Conservation (phyloP, 2,888 invertebrate species). For the Ametastegia equiseti region DNA sequence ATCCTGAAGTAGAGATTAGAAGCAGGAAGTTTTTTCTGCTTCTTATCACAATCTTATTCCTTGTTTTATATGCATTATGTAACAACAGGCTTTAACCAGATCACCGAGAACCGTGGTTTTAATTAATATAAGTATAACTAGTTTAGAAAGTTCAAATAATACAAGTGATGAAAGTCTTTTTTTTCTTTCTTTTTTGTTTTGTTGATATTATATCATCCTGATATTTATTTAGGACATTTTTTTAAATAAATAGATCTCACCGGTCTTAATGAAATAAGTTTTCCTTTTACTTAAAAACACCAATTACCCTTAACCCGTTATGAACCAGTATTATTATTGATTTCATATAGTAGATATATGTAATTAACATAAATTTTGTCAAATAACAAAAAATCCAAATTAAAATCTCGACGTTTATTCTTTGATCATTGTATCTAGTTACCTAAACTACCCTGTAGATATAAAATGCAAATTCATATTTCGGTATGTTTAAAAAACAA, state of each 20-base stretch:
- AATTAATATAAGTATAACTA: neutral
- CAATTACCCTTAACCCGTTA: neutral
- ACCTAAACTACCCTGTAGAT: neutral
- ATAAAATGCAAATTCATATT: neutral
- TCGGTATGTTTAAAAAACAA: neutral
- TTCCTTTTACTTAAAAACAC: neutral
- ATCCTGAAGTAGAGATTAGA: neutral
- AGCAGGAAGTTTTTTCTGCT: neutral
- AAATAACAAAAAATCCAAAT: neutral
- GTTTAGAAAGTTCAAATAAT: neutral
- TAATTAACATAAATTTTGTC: neutral
- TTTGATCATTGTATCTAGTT: neutral
- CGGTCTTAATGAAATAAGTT: neutral
- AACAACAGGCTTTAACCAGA: neutral
- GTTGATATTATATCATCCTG: neutral
- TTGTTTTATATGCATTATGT: neutral
- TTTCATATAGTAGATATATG: neutral
- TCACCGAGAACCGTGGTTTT: neutral
- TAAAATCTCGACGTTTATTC: neutral
- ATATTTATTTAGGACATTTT: neutral
- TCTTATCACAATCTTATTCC: neutral
- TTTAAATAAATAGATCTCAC: neutral
- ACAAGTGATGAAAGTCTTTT: neutral
- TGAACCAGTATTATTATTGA: neutral
- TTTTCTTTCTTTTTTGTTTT: neutral